Evolutionary conservation across 1,140 invertebrate genomes (phyloP).

Genomic region (Brachionus rotundiformis): DNA sequence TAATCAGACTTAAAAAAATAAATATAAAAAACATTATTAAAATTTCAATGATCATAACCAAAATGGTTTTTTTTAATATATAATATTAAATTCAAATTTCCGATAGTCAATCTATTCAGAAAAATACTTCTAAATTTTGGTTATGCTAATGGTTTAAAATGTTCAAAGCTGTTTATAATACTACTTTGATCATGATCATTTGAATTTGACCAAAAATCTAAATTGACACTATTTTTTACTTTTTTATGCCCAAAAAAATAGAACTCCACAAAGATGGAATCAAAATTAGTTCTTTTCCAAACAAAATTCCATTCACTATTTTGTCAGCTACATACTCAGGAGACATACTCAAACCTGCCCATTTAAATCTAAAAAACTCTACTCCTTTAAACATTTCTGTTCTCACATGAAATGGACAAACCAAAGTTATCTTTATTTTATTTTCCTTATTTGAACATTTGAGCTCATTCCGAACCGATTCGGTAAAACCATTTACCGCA

Average conservation of each 20-base stretch:
- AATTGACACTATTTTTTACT: neutral
- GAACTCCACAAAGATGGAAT: slow-evolving; percentile 12
- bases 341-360: slow-evolving; percentile 19
- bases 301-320: slow-evolving; percentile 43
- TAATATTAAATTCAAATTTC: too few relatives aligned
- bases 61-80: neutral
- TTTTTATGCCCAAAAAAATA: slow-evolving; percentile 18
- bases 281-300: slow-evolving; percentile 30
- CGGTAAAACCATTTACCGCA: slow-evolving; percentile 43
- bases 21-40: neutral
- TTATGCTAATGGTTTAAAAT: too few relatives aligned
- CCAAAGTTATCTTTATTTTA: neutral
- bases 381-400: slow-evolving; percentile 34
- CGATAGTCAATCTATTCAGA: too few relatives aligned
- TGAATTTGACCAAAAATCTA: neutral
- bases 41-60: too few relatives aligned
- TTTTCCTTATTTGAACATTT: slow-evolving; percentile 1
- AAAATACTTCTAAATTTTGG: too few relatives aligned
- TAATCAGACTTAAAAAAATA: neutral
- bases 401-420: slow-evolving; percentile 33
- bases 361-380: slow-evolving; percentile 37
- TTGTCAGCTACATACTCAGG: slow-evolving; percentile 1
- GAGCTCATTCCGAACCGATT: slow-evolving; percentile 18
- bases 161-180: too few relatives aligned
- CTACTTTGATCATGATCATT: too few relatives aligned